Evolutionary conservation across 2,888 invertebrate genomes (phyloP).

Genomic region (Lasioglossum morio): DNA sequence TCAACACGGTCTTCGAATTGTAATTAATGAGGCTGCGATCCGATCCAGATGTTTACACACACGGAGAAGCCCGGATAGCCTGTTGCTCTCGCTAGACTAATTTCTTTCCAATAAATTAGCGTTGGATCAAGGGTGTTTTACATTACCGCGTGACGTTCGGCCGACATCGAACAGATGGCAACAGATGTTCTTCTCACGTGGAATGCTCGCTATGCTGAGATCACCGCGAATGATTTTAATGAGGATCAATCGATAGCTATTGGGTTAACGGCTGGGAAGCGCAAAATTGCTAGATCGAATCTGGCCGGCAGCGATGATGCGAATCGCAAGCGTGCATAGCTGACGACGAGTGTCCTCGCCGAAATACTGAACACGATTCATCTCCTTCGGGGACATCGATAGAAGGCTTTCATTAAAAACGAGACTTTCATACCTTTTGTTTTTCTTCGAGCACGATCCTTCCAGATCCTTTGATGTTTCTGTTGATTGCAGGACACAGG

Average conservation of each 20-base stretch:
- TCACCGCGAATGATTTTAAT: conserved; percentile 73
- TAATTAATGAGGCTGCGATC: not conserved
- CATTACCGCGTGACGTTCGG: conserved; percentile 68
- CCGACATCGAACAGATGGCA: conserved; percentile 77
- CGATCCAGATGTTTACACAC: conserved; percentile 4
- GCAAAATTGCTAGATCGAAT: conserved; percentile 78
- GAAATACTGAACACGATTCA: not conserved
- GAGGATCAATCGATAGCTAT: conserved; percentile 80
- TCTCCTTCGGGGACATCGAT: not conserved
- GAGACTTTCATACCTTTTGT: not conserved
- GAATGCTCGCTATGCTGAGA: conserved; percentile 78
- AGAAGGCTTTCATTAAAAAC: not conserved
- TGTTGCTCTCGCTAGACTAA: conserved; percentile 8
- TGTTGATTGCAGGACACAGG: no score
- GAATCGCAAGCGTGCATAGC: conserved; percentile 15
- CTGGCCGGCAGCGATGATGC: conserved; percentile 40
- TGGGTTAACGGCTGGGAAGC: conserved; percentile 79
- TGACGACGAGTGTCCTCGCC: not conserved
- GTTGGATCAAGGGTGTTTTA: conserved; percentile 27
- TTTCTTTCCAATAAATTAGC: conserved; percentile 41
- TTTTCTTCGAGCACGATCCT: not conserved
- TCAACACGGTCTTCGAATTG: not conserved
- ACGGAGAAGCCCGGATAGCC: not conserved
- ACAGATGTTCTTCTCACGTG: conserved; percentile 79
- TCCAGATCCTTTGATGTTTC: not conserved